phyloP scores from a whole-genome alignment of 2,888 invertebrate species.

The Leptopilina syphax region DNA sequence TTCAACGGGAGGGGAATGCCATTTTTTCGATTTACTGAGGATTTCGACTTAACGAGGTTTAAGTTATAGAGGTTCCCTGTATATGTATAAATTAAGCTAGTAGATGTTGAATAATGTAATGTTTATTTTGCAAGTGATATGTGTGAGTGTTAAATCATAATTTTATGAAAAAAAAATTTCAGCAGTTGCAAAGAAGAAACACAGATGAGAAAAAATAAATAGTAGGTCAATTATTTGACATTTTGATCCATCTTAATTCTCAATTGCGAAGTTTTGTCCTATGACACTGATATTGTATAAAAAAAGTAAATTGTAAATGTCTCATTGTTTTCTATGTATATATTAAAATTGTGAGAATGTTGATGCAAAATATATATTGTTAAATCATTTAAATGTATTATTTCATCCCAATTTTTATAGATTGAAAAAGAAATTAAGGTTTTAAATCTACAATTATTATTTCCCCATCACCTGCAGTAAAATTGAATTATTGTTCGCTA shows the following conservation, averaged over 20 bases:
- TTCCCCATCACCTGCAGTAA: too few relatives aligned
- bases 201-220: neutral
- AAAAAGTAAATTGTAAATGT: slow-evolving; percentile 56
- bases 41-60: too few relatives aligned
- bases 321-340: slow-evolving; percentile 61
- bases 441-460: too few relatives aligned
- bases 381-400: slow-evolving; percentile 42
- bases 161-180: neutral
- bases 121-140: neutral
- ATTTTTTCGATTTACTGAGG: too few relatives aligned
- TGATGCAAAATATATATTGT: slow-evolving; percentile 60
- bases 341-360: slow-evolving; percentile 60
- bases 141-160: neutral
- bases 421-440: too few relatives aligned
- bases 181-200: neutral
- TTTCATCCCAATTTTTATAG: too few relatives aligned
- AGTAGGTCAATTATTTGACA: neutral
- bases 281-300: slow-evolving; percentile 55
- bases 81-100: neutral
- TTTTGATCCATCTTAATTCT: slow-evolving; percentile 11
- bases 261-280: neutral
- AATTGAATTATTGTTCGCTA: too few relatives aligned
- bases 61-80: neutral
- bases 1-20: too few relatives aligned
- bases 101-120: neutral